phyloP scores from a whole-genome alignment of 2,113 vertebrate genomes.

The Dasyprocta punctata region DNA sequence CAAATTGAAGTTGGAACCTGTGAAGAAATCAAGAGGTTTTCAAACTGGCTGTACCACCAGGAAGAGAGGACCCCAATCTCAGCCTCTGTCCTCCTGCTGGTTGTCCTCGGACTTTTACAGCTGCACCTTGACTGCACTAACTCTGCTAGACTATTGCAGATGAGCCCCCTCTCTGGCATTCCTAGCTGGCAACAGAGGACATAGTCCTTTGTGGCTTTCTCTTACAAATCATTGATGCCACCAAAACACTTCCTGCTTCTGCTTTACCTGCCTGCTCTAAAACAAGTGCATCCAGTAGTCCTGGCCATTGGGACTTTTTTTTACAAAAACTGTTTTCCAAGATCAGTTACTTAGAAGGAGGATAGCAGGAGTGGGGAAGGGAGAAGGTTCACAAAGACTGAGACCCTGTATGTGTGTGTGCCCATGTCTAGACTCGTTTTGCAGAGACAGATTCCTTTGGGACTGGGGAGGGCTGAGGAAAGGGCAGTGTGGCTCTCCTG shows the following conservation, averaged over 20 bases:
- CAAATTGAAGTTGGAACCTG: slow-evolving; percentile 63
- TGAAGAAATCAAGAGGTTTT: slow-evolving; percentile 56
- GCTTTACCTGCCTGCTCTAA: neutral
- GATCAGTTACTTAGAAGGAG: neutral
- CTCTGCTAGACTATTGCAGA: too few relatives aligned
- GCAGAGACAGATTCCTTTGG: neutral
- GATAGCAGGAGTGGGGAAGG: neutral
- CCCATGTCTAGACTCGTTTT: neutral
- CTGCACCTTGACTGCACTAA: neutral
- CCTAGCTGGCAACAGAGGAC: neutral
- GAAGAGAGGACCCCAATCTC: neutral
- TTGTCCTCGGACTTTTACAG: neutral
- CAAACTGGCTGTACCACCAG: neutral
- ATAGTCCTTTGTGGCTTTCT: neutral
- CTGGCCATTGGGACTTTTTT: neutral
- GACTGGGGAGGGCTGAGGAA: neutral
- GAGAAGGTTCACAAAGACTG: neutral
- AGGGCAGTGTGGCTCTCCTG: neutral
- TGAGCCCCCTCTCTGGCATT: neutral
- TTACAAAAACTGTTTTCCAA: slow-evolving; percentile 24
- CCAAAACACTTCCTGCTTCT: neutral
- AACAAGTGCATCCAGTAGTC: neutral
- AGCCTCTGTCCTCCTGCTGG: neutral
- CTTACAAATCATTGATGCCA: neutral
- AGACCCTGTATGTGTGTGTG: neutral